Percentiles rank a stretch among this genome's conserved stretches.
These are phyloP conservation scores for Colletes latitarsis DNA, from an alignment of 1,140 invertebrate species.

Conservation along the genomic window DNA sequence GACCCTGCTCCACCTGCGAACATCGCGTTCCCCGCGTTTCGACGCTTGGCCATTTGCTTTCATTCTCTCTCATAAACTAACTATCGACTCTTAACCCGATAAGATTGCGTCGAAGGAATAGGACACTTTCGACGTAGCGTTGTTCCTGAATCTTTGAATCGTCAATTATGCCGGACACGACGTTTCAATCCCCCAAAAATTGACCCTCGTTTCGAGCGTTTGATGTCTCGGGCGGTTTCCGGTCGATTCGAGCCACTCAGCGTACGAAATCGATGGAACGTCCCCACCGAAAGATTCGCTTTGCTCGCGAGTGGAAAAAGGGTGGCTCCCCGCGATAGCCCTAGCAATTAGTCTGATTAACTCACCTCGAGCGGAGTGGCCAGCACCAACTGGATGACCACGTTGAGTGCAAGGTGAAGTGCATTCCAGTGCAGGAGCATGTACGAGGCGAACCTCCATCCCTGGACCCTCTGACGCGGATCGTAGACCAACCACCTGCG, in stretches of 20 bases:
- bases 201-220: neutral
- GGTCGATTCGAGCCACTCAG: constrained; percentile 4
- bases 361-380: constrained; percentile 84
- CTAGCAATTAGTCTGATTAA: constrained; percentile 69
- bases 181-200: neutral
- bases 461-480: constrained; percentile 85
- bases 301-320: constrained; percentile 6
- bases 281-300: neutral
- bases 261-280: neutral
- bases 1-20: constrained; percentile 90
- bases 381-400: constrained; percentile 85
- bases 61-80: no score
- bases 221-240: neutral
- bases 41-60: no score
- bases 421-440: constrained; percentile 91
- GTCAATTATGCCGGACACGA: no score
- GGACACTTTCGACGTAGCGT: no score
- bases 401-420: constrained; percentile 84
- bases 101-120: no score
- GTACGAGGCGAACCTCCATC: constrained; percentile 91
- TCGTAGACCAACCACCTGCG: constrained; percentile 86
- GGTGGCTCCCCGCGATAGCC: neutral
- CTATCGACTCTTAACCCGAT: no score
- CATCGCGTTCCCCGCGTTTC: no score
- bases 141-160: no score